phyloP scores from a whole-genome alignment of 2,888 invertebrate genomes.

The Dryadula phaetusa region DNA sequence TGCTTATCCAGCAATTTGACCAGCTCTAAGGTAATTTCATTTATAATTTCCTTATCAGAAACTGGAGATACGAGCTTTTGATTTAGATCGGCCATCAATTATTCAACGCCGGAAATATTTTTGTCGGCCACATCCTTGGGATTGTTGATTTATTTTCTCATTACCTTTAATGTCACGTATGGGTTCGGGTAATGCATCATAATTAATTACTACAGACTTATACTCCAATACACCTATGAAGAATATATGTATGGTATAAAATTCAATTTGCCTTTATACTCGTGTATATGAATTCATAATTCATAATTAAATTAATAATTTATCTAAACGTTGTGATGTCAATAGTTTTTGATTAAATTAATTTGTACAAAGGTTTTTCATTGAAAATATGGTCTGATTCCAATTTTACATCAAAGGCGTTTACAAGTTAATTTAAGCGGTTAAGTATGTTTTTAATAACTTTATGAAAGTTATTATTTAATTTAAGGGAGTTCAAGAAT shows the following conservation, averaged over 20 bases:
- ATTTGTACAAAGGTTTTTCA: not conserved
- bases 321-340: not conserved
- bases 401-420: conserved; percentile 8
- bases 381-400: conserved; percentile 1
- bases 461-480: not conserved
- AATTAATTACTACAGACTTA: conserved; percentile 11
- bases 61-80: conserved; percentile 21
- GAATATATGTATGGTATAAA: conserved; percentile 6
- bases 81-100: conserved; percentile 28
- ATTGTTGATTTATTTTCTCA: conserved; percentile 19
- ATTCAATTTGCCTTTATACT: not conserved
- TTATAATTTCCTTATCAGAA: conserved; percentile 36
- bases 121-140: not conserved
- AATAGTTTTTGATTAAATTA: conserved; percentile 16
- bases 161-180: conserved; percentile 25
- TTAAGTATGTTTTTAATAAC: conserved; percentile 7
- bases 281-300: conserved; percentile 1
- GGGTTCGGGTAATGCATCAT: conserved; percentile 7
- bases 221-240: too few species aligned
- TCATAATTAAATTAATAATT: conserved; percentile 3
- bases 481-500: not conserved
- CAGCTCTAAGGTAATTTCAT: conserved; percentile 24
- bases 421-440: not conserved
- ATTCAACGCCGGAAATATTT: conserved; percentile 22
- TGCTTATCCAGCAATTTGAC: conserved; percentile 34